phyloP scores from a whole-genome alignment of 1,140 invertebrate genomes.

The Episyrphus balteatus region DNA sequence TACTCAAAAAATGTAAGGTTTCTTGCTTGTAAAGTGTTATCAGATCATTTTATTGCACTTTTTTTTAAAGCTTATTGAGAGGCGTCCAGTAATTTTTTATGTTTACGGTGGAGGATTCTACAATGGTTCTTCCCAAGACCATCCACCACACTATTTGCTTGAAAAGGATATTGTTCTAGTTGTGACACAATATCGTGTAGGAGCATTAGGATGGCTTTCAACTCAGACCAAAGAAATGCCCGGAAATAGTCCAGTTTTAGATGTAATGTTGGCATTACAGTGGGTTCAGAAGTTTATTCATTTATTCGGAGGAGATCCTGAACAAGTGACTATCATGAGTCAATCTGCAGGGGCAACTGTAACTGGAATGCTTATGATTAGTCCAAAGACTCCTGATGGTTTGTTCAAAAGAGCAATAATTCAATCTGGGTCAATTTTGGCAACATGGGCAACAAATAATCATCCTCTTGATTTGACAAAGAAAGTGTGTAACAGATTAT shows the following conservation, averaged over 20 bases:
- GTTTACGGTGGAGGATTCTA: constrained; percentile 34
- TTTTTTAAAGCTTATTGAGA: constrained; percentile 14
- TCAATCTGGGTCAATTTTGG: constrained; percentile 31
- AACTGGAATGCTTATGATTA: constrained; percentile 23
- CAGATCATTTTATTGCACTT: background rate
- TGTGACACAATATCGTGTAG: constrained; percentile 66
- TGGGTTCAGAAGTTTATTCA: constrained; percentile 54
- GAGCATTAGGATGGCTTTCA: constrained; percentile 43
- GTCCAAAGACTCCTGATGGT: constrained; percentile 14
- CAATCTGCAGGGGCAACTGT: constrained; percentile 30
- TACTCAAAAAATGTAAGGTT: constrained; percentile 31
- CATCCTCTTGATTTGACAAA: constrained; percentile 16
- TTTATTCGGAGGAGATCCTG: constrained; percentile 53
- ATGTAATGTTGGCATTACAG: constrained; percentile 38
- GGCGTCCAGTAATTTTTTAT: constrained; percentile 32
- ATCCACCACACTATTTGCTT: constrained; percentile 60
- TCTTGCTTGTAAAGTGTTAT: background rate
- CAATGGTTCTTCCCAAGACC: constrained; percentile 41
- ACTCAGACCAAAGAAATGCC: constrained; percentile 27
- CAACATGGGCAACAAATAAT: constrained; percentile 18
- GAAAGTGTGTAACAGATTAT: constrained; percentile 18
- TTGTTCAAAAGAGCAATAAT: constrained; percentile 26
- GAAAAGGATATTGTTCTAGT: constrained; percentile 66
- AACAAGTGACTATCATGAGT: constrained; percentile 36
- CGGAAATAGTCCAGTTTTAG: constrained; percentile 25